Conservation (phyloP, 2,113 vertebrate species). For the Crocuta crocuta region DNA sequence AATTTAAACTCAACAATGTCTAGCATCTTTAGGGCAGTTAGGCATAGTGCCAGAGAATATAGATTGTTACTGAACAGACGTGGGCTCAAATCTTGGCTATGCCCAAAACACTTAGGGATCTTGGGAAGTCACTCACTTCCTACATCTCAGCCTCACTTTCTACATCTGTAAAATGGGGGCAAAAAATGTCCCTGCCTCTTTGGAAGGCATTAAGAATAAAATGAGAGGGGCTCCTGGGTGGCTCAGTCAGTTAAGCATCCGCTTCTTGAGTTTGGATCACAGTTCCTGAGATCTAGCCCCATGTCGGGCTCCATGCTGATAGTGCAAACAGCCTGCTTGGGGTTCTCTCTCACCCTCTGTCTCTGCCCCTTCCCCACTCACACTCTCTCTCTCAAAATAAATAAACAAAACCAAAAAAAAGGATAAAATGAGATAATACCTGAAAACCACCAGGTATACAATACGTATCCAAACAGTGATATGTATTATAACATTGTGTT, state of each 20-base stretch:
- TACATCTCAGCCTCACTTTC: neutral
- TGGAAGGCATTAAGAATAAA: neutral
- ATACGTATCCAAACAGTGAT: neutral
- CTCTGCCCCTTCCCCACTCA: too few species aligned
- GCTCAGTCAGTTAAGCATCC: too few species aligned
- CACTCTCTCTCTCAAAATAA: too few species aligned
- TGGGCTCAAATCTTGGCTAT: neutral
- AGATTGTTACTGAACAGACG: neutral
- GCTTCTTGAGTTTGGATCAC: too few species aligned
- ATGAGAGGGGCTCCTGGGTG: too few species aligned
- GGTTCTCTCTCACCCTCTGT: too few species aligned
- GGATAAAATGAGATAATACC: neutral
- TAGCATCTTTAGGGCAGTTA: neutral
- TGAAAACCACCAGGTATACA: neutral
- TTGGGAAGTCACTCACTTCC: neutral
- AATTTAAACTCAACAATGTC: neutral
- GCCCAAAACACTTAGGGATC: neutral
- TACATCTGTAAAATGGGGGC: neutral
- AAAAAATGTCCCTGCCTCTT: neutral
- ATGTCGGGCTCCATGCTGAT: too few species aligned
- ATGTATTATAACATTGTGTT: rapidly evolving
- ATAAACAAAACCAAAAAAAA: neutral
- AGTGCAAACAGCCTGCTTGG: too few species aligned
- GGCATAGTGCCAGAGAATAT: rapidly evolving
- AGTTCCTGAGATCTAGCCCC: too few species aligned